Percentiles rank a stretch among this genome's conserved stretches.
These are phyloP conservation scores for Rhinatrema bivittatum DNA, from an alignment of 2,797 vertebrate species.

Conservation along the genomic window DNA sequence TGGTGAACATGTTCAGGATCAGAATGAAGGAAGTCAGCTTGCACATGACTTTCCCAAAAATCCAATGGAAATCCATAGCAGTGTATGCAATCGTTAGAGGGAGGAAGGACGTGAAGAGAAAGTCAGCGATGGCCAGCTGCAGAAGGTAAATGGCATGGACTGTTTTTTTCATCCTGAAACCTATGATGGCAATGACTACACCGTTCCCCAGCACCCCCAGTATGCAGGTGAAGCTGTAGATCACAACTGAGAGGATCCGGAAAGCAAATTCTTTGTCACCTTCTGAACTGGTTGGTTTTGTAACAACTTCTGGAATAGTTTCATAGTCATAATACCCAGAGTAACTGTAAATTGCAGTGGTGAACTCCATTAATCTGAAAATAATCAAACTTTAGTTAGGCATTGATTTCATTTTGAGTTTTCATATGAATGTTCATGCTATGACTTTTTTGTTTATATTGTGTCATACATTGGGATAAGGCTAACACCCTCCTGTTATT, in stretches of 20 bases:
- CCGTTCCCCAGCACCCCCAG: conserved; percentile 78
- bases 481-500: no score
- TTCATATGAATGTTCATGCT: no score
- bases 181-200: conserved; percentile 77
- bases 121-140: conserved; percentile 82
- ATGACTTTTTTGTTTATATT: no score
- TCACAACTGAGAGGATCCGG: conserved; percentile 42
- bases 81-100: conserved; percentile 66
- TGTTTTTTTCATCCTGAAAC: conserved; percentile 80
- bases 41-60: conserved; percentile 81
- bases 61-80: conserved; percentile 67
- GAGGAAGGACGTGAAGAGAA: conserved; percentile 80
- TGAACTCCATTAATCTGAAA: conserved; percentile 27
- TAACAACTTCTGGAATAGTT: rapidly evolving
- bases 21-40: conserved; percentile 74
- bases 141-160: conserved; percentile 89
- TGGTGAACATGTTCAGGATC: conserved; percentile 92
- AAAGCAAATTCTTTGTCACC: not conserved
- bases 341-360: conserved; percentile 22
- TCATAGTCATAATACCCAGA: not conserved
- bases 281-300: conserved; percentile 15
- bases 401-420: no score
- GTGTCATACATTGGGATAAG: no score
- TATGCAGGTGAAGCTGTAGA: conserved; percentile 62
- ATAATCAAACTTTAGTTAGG: not conserved